Base-by-base conservation (phyloP, 2,888 invertebrate species). In the Nymphalis urticae region DNA sequence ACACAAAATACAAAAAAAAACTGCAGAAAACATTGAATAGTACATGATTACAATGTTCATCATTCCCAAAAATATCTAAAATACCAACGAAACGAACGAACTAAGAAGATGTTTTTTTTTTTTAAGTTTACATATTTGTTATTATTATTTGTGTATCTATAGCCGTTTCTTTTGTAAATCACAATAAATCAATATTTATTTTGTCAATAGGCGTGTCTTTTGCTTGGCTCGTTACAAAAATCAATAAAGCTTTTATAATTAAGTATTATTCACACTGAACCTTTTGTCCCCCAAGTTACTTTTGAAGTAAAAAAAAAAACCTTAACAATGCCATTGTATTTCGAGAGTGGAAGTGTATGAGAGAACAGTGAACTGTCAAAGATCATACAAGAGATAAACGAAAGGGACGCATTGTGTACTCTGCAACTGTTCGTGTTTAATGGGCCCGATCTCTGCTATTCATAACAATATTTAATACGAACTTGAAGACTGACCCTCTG, bases 371-470 rank as follows among this genome's bases (percentile, higher is more conserved):
- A 83, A 80, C 81, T 78, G 79, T 77, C 77, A 77, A 79, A 90
- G 89, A 89, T 90, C 87, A 88, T 87, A 86, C 79, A 80, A 79
- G 78, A 86, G 90, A 90, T 89, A 88, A 88, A 85, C 85, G 42
- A 85, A 83, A 84, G 84, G 81, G 83, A 80, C 75, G 83, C 81
- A 86, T 89, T 89, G 86, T 89, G 81, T 83, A 81, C 79, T 78
- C 77, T 76, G 76, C 75, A 76, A 77, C 77, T 75, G 74, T 77
- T 71, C 27, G 54, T 17, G 32, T 56, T 56, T 56, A 32, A 32
- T 56, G 24, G 4, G 16, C 24, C 16, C 16, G 27, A 27, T 54
- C 24, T 27, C 53, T 21, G 21, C 24, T 16, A 21, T 53, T 53
- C 6, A 53, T 53, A 24, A 53, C 16, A 53, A 16, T 53, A 10